These are phyloP conservation scores for Drosophila ficusphila DNA, from an alignment of 1,140 invertebrate species.

Conservation along the genomic window DNA sequence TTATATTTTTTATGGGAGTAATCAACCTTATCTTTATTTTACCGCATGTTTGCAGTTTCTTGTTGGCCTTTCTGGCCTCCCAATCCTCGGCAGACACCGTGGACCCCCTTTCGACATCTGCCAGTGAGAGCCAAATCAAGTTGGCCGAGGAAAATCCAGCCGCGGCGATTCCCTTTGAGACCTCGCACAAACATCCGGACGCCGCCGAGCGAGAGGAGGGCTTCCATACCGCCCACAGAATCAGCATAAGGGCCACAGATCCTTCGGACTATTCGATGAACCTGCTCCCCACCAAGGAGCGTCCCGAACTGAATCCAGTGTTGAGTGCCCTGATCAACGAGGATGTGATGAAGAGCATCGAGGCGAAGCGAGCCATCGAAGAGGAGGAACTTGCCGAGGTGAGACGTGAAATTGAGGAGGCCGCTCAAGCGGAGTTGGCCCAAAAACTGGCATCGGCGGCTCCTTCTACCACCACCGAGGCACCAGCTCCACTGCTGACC, in stretches of 20 bases:
- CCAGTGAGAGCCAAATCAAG: constrained; percentile 7
- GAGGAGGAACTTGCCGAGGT: constrained; percentile 75
- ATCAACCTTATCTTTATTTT: not conserved
- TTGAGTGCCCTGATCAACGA: constrained; percentile 82
- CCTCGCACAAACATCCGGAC: constrained; percentile 74
- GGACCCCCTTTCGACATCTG: constrained; percentile 17
- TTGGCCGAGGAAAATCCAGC: not conserved
- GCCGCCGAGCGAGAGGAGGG: constrained; percentile 49
- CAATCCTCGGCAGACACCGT: not conserved
- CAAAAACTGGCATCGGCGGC: constrained; percentile 16
- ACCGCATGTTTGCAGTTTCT: constrained; percentile 34
- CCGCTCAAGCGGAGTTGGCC: constrained; percentile 45
- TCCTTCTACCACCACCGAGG: constrained; percentile 40
- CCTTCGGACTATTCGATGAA: constrained; percentile 70
- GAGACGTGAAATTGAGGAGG: constrained; percentile 62
- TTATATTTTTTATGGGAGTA: no score
- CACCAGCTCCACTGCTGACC: constrained; percentile 36
- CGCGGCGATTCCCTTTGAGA: constrained; percentile 58
- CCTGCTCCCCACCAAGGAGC: constrained; percentile 79
- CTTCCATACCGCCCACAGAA: constrained; percentile 77
- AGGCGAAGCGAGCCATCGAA: constrained; percentile 81
- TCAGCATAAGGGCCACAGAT: constrained; percentile 61
- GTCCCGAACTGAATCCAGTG: constrained; percentile 79
- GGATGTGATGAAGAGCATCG: constrained; percentile 84
- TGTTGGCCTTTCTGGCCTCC: constrained; percentile 46